phyloP scores from a whole-genome alignment of 2,113 vertebrate genomes.

The Bothrops jararaca region DNA sequence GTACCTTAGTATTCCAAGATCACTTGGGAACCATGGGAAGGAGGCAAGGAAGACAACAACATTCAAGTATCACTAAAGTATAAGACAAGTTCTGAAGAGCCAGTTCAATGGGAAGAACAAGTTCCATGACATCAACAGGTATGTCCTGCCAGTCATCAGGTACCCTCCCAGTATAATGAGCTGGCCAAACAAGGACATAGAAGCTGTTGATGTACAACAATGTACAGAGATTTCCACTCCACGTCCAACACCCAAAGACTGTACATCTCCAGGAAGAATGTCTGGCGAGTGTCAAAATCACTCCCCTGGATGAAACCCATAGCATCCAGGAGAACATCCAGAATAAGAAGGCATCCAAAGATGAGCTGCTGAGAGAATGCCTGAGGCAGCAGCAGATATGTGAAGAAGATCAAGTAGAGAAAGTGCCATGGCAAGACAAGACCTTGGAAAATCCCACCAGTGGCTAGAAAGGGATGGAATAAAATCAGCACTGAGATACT shows the following conservation, averaged over 20 bases:
- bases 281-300: not conserved
- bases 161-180: not conserved
- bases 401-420: not conserved
- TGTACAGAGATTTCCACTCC: not conserved
- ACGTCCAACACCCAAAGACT: not conserved
- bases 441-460: not conserved
- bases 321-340: not conserved
- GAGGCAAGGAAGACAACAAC: not conserved
- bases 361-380: not conserved
- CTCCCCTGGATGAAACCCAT: not conserved
- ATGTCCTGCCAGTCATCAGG: too few species aligned
- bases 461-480: not conserved
- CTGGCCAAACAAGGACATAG: not conserved
- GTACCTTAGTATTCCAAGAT: not conserved
- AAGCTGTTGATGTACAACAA: not conserved
- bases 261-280: not conserved
- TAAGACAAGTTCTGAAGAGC: not conserved
- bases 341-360: not conserved
- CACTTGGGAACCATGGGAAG: not conserved
- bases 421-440: not conserved
- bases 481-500: not conserved
- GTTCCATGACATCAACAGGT: not conserved
- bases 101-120: too few species aligned
- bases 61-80: not conserved
- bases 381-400: not conserved